Evolutionary conservation across 2,888 invertebrate genomes (phyloP).

Genomic region (Phengaris alcon): DNA sequence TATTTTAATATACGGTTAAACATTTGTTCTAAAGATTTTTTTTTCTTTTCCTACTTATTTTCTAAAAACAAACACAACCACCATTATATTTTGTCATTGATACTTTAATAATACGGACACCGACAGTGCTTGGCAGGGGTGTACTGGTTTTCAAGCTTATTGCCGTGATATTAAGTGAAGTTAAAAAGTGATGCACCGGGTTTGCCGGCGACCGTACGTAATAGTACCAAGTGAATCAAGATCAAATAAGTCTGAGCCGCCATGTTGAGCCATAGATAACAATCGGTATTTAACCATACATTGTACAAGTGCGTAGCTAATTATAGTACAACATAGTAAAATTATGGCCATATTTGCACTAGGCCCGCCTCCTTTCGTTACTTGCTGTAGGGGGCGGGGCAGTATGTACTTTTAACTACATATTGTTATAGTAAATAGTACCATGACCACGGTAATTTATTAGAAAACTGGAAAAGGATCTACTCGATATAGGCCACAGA

Average conservation of each 20-base stretch:
- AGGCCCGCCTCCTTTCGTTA: conserved; percentile 43
- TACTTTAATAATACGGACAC: no score
- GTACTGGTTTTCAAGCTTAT: no score
- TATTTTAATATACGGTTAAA: no score
- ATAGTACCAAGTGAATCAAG: neutral
- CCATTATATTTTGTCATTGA: no score
- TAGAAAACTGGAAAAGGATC: neutral
- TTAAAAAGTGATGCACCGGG: no score
- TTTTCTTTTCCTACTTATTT: no score
- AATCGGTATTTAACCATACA: neutral
- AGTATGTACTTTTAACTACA: neutral
- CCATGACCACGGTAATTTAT: neutral
- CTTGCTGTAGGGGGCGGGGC: conserved; percentile 6
- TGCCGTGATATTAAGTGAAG: no score
- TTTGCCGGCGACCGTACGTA: no score
- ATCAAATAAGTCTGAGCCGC: neutral
- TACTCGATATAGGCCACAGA: no score
- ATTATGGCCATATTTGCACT: conserved; percentile 31
- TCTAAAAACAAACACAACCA: no score
- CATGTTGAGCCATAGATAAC: neutral
- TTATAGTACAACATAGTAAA: conserved; percentile 13
- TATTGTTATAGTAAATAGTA: neutral
- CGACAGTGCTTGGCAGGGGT: no score
- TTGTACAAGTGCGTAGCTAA: conserved; percentile 14
- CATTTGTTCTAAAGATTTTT: no score